These are phyloP conservation scores for Papilio demoleus DNA, from an alignment of 2,888 invertebrate genomes.

Conservation along the genomic window DNA sequence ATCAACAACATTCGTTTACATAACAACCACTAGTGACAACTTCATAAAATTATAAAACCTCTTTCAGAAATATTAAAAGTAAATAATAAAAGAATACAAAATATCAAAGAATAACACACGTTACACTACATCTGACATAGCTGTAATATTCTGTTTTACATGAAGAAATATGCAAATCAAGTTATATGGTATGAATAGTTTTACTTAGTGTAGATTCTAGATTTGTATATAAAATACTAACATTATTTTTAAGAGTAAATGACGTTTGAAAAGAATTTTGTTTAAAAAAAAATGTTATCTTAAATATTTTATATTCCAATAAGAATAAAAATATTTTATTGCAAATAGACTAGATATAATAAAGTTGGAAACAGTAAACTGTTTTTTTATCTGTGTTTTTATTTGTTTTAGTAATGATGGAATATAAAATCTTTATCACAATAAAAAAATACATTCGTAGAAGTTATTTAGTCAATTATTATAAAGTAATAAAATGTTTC, in stretches of 20 bases:
- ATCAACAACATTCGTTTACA: too few relatives aligned
- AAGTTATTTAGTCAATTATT: too few relatives aligned
- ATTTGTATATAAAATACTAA: too few relatives aligned
- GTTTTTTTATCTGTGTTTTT: constrained; percentile 23
- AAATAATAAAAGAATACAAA: too few relatives aligned
- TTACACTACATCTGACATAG: not conserved
- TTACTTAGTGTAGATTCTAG: not conserved
- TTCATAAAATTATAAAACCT: too few relatives aligned
- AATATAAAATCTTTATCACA: constrained; percentile 23
- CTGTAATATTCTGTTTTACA: not conserved
- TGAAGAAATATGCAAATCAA: not conserved
- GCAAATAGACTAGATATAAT: not conserved
- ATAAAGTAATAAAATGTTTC: too few relatives aligned
- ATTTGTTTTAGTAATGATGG: constrained; percentile 14
- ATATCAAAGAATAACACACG: too few relatives aligned
- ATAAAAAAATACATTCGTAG: not conserved
- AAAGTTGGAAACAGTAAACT: not conserved
- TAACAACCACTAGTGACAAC: too few relatives aligned
- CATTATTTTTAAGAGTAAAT: too few relatives aligned
- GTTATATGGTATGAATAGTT: not conserved
- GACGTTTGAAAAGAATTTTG: too few relatives aligned
- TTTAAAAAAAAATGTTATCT: too few relatives aligned
- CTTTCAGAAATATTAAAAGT: too few relatives aligned
- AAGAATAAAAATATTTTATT: constrained; percentile 21
- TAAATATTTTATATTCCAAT: constrained; percentile 25